phyloP scores from a whole-genome alignment of 2,888 invertebrate genomes.

The Halocaridina rubra region DNA sequence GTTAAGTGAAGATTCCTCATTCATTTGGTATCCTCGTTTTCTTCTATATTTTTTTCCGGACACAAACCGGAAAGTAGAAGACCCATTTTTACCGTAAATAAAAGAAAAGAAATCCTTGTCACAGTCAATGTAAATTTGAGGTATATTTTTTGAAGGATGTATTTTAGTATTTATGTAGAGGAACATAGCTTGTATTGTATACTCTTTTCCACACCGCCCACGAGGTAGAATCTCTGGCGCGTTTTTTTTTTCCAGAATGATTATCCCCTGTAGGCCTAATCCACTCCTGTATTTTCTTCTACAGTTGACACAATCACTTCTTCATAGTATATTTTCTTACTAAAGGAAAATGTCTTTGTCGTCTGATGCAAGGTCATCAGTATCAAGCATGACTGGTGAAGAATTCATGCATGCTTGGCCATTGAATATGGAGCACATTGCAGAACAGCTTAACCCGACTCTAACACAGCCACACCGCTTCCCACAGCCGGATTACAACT shows the following conservation, averaged over 20 bases:
- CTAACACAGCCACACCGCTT: slow-evolving; percentile 65
- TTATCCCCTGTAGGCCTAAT: slow-evolving; percentile 29
- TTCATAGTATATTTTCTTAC: not conserved
- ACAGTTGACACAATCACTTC: slow-evolving; percentile 20
- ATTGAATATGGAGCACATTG: slow-evolving; percentile 65
- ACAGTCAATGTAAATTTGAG: no score
- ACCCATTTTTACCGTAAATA: no score
- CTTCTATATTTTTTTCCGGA: no score
- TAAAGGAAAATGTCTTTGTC: no score
- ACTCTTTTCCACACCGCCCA: slow-evolving; percentile 33
- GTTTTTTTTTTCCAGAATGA: slow-evolving; percentile 18
- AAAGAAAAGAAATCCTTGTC: no score
- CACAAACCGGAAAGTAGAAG: no score
- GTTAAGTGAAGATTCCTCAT: no score
- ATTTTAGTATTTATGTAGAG: no score
- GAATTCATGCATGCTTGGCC: slow-evolving; percentile 64
- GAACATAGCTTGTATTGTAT: no score
- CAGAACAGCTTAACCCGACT: slow-evolving; percentile 65
- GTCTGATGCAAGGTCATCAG: slow-evolving; percentile 25
- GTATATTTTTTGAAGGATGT: no score
- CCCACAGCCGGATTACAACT: no score
- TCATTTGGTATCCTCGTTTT: no score
- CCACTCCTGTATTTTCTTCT: slow-evolving; percentile 10
- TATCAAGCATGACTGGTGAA: slow-evolving; percentile 1
- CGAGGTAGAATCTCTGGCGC: slow-evolving; percentile 23